Evolutionary conservation across 2,888 invertebrate genomes (phyloP).

Genomic region (Himalopsyche anomala): DNA sequence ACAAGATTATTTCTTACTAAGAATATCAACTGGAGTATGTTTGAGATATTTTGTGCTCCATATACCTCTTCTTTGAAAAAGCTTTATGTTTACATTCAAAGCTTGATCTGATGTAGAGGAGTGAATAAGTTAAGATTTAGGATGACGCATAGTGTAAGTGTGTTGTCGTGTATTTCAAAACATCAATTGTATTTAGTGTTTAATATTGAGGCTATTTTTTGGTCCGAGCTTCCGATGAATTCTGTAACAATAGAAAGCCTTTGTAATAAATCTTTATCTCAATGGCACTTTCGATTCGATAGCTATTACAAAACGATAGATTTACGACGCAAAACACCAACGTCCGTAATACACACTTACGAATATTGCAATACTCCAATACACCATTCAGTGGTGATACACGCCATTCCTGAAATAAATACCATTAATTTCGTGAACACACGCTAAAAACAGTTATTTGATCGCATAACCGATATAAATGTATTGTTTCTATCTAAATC

Average conservation of each 20-base stretch:
- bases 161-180: slow-evolving; percentile 19
- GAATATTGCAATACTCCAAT: slow-evolving; percentile 53
- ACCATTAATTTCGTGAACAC: too few relatives aligned
- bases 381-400: background rate
- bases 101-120: background rate
- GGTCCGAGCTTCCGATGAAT: slow-evolving; percentile 53
- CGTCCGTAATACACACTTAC: slow-evolving; percentile 53
- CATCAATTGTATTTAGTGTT: slow-evolving; percentile 34
- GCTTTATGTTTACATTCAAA: background rate
- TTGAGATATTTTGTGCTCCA: too few relatives aligned
- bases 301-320: slow-evolving; percentile 63
- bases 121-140: background rate
- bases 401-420: too few relatives aligned
- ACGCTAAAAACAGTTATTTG: too few relatives aligned
- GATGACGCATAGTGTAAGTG: background rate
- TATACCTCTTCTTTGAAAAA: background rate
- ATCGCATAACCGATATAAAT: too few relatives aligned
- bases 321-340: slow-evolving; percentile 61
- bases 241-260: slow-evolving; percentile 60
- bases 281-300: slow-evolving; percentile 65
- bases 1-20: too few relatives aligned
- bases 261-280: slow-evolving; percentile 64
- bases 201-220: slow-evolving; percentile 17
- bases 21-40: too few relatives aligned
- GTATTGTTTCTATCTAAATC: too few relatives aligned